Conservation (phyloP, 2,888 invertebrate species). For the Neoascia interrupta region DNA sequence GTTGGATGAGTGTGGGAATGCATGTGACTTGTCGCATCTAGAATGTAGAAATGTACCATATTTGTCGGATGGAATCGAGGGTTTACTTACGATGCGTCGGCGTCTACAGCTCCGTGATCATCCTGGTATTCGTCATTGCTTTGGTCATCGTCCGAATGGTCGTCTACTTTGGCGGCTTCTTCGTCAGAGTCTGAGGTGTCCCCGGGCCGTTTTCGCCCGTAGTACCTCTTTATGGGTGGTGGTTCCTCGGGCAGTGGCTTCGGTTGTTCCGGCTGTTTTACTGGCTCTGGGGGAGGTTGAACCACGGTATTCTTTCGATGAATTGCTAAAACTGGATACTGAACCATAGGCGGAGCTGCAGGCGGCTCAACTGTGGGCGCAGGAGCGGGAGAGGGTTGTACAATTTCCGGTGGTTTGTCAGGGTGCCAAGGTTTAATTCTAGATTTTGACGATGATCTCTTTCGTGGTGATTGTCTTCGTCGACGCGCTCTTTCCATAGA, state of each 20-base stretch:
- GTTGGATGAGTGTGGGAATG: conserved; percentile 78
- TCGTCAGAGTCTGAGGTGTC: conserved; percentile 79
- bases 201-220: conserved; percentile 82
- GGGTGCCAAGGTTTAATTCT: conserved; percentile 24
- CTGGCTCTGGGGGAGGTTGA: conserved; percentile 50
- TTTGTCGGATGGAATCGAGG: too few species aligned
- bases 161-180: conserved; percentile 49
- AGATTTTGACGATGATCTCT: conserved; percentile 31
- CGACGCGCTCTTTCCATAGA: conserved; percentile 70
- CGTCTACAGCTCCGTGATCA: conserved; percentile 75
- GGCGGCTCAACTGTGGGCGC: conserved; percentile 31
- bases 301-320: conserved; percentile 39
- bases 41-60: too few species aligned
- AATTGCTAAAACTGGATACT: conserved; percentile 60
- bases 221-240: conserved; percentile 81
- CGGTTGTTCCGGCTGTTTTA: conserved; percentile 74
- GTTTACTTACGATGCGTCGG: conserved; percentile 77
- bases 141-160: conserved; percentile 75
- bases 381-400: conserved; percentile 52
- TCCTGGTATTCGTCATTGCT: conserved; percentile 72
- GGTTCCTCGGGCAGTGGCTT: conserved; percentile 72
- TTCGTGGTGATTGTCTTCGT: conserved; percentile 30
- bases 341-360: conserved; percentile 44
- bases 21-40: conserved; percentile 77
- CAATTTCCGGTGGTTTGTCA: conserved; percentile 58